Percentiles rank a stretch among this genome's conserved stretches.
Conservation (phyloP, 2,888 invertebrate species). For the Drosophila kuntzei region DNA sequence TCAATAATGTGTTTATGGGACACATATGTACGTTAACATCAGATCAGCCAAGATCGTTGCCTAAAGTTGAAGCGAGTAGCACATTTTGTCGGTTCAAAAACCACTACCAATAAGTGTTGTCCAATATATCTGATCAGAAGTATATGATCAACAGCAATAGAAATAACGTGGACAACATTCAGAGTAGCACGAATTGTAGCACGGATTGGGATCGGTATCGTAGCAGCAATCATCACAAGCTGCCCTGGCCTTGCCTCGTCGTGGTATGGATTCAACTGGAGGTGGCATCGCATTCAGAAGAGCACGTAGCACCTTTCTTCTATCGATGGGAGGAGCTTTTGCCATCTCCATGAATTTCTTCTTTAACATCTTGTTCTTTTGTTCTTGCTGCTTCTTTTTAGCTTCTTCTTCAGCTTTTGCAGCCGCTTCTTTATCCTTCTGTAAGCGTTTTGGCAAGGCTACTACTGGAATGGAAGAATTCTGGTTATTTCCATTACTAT, state of each 20-base stretch:
- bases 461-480: neutral
- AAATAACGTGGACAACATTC: conserved; percentile 2
- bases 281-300: neutral
- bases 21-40: neutral
- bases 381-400: neutral
- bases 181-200: neutral
- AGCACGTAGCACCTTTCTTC: neutral
- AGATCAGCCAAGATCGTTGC: conserved; percentile 10
- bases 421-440: neutral
- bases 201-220: neutral
- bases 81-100: neutral
- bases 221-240: neutral
- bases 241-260: neutral
- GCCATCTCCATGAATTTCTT: neutral
- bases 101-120: neutral
- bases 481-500: neutral
- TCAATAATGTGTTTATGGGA: neutral
- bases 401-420: neutral
- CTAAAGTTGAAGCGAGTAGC: neutral
- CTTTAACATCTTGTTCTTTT: neutral
- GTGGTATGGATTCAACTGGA: neutral
- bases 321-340: neutral
- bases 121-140: neutral
- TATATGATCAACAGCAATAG: conserved; percentile 3
- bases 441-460: neutral